These are phyloP conservation scores for Psix sp. DNA, from an alignment of 1,140 invertebrate species.

Conservation along the genomic window DNA sequence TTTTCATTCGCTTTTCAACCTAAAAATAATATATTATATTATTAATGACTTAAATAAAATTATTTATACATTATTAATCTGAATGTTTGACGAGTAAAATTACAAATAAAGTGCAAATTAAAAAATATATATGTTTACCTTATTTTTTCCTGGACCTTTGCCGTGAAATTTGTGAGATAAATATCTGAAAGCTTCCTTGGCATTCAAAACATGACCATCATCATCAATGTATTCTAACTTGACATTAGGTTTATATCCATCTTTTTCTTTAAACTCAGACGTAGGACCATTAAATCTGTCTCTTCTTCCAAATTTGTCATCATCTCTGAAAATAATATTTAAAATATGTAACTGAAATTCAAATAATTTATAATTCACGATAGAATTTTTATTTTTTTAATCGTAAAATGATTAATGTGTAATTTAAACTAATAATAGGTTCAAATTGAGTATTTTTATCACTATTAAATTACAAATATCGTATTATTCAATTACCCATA, in stretches of 20 bases:
- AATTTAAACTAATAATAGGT: too few species aligned
- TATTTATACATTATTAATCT: too few species aligned
- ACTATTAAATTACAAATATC: not conserved
- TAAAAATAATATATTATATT: conserved; percentile 73
- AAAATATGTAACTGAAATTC: not conserved
- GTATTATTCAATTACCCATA: conserved; percentile 80
- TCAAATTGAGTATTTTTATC: too few species aligned
- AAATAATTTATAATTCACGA: too few species aligned
- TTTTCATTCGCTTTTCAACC: conserved; percentile 97
- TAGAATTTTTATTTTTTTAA: too few species aligned
- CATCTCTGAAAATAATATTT: conserved; percentile 80
- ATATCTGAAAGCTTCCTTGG: conserved; percentile 98
- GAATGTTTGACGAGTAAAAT: not conserved
- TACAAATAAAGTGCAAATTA: conserved; percentile 8
- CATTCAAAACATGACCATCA: conserved; percentile 90
- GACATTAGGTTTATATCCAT: conserved; percentile 94
- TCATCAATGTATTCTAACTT: conserved; percentile 99
- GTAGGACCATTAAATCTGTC: conserved; percentile 91
- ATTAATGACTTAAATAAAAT: too few species aligned
- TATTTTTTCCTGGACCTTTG: conserved; percentile 99
- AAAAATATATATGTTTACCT: conserved; percentile 77
- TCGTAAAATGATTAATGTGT: too few species aligned
- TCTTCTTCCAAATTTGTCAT: conserved; percentile 88
- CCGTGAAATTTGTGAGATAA: conserved; percentile 99
- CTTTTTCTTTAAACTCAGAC: conserved; percentile 96